A percentile compares a stretch with the other conserved stretches of the same genome.
These are phyloP conservation scores for Odontesthes bonariensis DNA, from an alignment of 2,113 vertebrate genomes.

Conservation along the genomic window DNA sequence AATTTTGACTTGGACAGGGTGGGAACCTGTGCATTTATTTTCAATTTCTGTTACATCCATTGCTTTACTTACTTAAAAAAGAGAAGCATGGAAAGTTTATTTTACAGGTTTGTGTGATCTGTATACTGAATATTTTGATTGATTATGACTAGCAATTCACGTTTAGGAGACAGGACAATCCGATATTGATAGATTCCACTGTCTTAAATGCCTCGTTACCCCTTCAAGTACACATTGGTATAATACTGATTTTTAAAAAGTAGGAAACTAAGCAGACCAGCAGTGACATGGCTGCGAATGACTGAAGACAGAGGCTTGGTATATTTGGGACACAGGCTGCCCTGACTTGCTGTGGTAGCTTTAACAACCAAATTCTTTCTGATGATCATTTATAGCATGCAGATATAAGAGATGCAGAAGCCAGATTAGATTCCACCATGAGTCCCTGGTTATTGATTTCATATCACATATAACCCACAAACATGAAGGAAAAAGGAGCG, in stretches of 20 bases:
- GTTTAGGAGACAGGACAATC: neutral
- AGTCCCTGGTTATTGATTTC: conserved; percentile 77
- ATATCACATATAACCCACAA: conserved; percentile 71
- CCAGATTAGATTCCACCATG: conserved; percentile 67
- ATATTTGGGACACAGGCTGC: conserved; percentile 66
- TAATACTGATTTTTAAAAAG: too few species aligned
- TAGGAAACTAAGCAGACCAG: too few species aligned
- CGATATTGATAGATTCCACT: too few species aligned
- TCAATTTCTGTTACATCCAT: neutral
- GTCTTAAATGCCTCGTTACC: too few species aligned
- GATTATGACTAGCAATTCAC: neutral
- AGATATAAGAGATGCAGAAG: conserved; percentile 59
- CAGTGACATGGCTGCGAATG: conserved; percentile 37
- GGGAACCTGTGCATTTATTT: neutral
- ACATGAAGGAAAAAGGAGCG: conserved; percentile 58
- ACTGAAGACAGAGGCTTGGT: conserved; percentile 45
- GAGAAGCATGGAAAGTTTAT: neutral
- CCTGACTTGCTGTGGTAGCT: conserved; percentile 66
- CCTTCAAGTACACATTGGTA: too few species aligned
- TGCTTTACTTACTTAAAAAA: neutral
- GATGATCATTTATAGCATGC: conserved; percentile 72
- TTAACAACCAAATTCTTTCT: conserved; percentile 68
- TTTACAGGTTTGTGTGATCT: conserved; percentile 7
- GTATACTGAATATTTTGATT: neutral
- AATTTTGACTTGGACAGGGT: neutral